Conservation (phyloP, 2,888 invertebrate genomes). For the Megalurothrips usitatus region DNA sequence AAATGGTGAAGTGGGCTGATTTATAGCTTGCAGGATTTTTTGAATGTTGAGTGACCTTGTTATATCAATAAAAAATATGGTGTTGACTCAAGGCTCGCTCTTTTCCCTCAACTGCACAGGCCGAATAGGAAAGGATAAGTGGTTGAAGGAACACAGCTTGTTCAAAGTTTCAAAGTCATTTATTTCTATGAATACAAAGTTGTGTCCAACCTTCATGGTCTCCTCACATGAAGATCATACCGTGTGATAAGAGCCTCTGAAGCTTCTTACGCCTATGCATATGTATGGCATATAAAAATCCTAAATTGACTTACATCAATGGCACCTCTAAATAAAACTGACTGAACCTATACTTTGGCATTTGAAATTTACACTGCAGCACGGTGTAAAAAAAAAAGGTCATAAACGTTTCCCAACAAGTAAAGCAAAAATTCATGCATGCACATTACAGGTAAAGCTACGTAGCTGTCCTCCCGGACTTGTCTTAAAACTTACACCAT, state of each 20-base stretch:
- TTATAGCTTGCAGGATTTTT: too few species aligned
- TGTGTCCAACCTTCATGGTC: too few species aligned
- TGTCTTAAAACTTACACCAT: not conserved
- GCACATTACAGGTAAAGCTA: not conserved
- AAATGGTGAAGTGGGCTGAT: too few species aligned
- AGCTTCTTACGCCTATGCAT: not conserved
- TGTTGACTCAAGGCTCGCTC: too few species aligned
- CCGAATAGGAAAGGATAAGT: too few species aligned
- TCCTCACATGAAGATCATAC: not conserved
- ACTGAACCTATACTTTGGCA: constrained; percentile 16
- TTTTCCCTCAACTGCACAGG: too few species aligned
- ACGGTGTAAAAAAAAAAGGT: not conserved
- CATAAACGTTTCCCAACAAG: not conserved
- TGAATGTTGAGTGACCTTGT: too few species aligned
- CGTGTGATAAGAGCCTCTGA: not conserved
- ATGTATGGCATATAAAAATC: not conserved
- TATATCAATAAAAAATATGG: too few species aligned
- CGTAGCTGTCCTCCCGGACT: not conserved
- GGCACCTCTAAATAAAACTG: constrained; percentile 4
- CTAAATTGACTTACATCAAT: not conserved
- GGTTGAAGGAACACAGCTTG: too few species aligned
- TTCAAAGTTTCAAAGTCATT: not conserved
- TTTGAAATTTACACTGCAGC: constrained; percentile 16
- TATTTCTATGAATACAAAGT: not conserved
- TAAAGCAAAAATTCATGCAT: not conserved